A percentile compares a stretch with the other conserved stretches of the same genome.
Evolutionary conservation across 1,140 invertebrate genomes (phyloP).

Genomic region (Papilio xuthus): DNA sequence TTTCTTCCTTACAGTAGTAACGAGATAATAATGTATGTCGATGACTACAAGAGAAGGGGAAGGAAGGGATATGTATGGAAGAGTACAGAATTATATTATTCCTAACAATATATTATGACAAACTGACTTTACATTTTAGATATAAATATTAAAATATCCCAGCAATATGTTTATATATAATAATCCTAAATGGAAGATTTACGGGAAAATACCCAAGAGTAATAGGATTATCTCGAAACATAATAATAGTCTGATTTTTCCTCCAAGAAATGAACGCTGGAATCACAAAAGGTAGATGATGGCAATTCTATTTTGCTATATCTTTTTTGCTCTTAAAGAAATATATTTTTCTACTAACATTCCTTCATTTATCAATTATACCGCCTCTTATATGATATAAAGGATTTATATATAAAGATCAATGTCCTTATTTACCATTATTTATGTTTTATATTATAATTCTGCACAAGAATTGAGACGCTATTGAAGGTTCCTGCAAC

Average conservation of each 20-base stretch:
- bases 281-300: constrained; percentile 32
- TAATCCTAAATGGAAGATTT: constrained; percentile 39
- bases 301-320: constrained; percentile 34
- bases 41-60: too few species aligned
- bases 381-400: background rate
- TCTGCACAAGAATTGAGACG: too few species aligned
- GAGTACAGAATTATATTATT: background rate
- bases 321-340: constrained; percentile 16
- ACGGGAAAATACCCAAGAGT: constrained; percentile 35
- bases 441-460: too few species aligned
- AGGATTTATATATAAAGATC: too few species aligned
- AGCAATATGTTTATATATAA: constrained; percentile 20
- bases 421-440: too few species aligned
- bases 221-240: constrained; percentile 46
- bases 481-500: too few species aligned
- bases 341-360: constrained; percentile 23
- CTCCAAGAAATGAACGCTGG: constrained; percentile 40
- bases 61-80: too few species aligned
- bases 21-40: too few species aligned
- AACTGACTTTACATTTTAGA: background rate
- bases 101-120: background rate
- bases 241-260: constrained; percentile 49
- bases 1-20: too few species aligned
- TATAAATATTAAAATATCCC: background rate
- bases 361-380: constrained; percentile 10